These are phyloP conservation scores for Tyrannus savana DNA, from an alignment of 2,113 vertebrate genomes.

Conservation along the genomic window DNA sequence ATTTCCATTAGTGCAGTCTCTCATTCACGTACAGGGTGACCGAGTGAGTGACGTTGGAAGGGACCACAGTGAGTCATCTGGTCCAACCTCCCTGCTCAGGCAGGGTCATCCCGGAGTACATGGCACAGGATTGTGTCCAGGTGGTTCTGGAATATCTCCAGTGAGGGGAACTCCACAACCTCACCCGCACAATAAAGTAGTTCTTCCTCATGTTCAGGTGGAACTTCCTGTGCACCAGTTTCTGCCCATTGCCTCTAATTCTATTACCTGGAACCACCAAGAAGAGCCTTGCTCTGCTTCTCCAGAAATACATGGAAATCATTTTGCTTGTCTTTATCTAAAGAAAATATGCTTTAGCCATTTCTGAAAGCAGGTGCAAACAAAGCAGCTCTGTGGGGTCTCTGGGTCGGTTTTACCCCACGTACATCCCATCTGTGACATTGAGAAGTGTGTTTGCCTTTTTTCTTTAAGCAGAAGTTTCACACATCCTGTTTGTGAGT, in stretches of 20 bases:
- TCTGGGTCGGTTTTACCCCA: neutral
- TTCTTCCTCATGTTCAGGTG: neutral
- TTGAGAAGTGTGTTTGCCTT: accelerated
- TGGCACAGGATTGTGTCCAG: neutral
- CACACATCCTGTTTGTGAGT: neutral
- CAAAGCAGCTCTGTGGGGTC: accelerated
- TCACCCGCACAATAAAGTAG: neutral
- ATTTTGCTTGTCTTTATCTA: accelerated
- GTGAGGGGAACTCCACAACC: neutral
- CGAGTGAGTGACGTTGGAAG: neutral
- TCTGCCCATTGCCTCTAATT: neutral
- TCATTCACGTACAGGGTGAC: too few species aligned
- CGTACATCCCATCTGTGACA: neutral
- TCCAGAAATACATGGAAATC: neutral
- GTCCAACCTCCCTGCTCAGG: neutral
- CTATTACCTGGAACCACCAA: neutral
- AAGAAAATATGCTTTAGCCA: neutral
- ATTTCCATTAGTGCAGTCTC: neutral
- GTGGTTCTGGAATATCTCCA: neutral
- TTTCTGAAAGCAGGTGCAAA: neutral
- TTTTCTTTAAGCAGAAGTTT: neutral
- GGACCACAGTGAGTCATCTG: neutral
- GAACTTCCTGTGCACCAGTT: neutral
- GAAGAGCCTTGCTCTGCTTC: neutral
- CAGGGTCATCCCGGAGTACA: neutral